Evolutionary conservation across 2,888 invertebrate species (phyloP), one percentile per base, ranked within the genome.

Genomic region (Campaea margaritaria): DNA sequence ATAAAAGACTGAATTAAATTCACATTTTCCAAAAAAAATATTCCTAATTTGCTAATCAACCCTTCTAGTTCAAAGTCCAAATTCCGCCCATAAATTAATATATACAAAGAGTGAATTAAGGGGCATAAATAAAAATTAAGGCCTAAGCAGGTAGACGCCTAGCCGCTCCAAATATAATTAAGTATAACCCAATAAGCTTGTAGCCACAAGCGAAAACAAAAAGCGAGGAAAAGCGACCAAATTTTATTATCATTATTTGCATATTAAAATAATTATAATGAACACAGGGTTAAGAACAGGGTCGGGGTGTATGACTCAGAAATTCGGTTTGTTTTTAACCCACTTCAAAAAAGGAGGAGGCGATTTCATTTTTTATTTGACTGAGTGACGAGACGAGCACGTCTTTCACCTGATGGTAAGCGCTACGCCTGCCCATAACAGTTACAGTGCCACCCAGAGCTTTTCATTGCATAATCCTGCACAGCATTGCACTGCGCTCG

Each of bases 231-330:
- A 83, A 84, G 83, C 82, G 75, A 79, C 82, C 79, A 84, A 87
- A 91, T 91, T 90, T 91, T 89, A 91, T 91, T 91, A 91, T 88
- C 83, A 87, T 91, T 91, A 92, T 92, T 92, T 89, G 88, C 91
- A 92, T 91, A 91, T 89, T 88, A 90, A 90, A 91, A 92, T 91
- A 88, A 91, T 91, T 90, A 90, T 87, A 84, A 87, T 85, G 75
- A 60, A 45, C 58, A 56, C 61, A 62, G 70, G 73, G 72, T 62
- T 81, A 79, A 81, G 80, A 77, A 75, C 70, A 72, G 79, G 79
- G 72, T 50, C 38, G 66, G 52, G 48, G 67, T 67, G 61, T 11
- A 42, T 14, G 48, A 31, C 48, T 38, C 42, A 53, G 28, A 21
- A 43, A 38, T 28, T 48, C 13, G 53, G n/a, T 42, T 42, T 52